Conservation (phyloP, 2,797 vertebrate species). For the Molossus molossus region DNA sequence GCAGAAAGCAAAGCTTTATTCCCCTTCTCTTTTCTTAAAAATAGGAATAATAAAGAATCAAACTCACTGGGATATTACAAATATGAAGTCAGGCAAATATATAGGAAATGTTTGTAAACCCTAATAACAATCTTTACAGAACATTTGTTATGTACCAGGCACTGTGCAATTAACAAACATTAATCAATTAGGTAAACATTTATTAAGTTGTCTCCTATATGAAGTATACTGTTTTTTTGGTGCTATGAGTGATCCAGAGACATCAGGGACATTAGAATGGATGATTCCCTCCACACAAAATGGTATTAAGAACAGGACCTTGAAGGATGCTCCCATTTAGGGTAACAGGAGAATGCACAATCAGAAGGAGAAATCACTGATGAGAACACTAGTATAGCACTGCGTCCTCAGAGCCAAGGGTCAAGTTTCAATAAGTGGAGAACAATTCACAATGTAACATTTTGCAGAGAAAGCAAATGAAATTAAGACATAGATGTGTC, state of each 20-base stretch:
- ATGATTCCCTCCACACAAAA: not conserved
- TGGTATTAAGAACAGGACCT: slow-evolving; percentile 6
- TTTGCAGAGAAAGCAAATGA: slow-evolving; percentile 58
- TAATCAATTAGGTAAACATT: slow-evolving; percentile 67
- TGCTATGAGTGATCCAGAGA: slow-evolving; percentile 44
- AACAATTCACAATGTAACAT: not conserved
- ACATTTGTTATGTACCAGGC: slow-evolving; percentile 56
- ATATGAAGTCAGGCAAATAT: slow-evolving; percentile 60
- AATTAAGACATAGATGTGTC: slow-evolving; percentile 12
- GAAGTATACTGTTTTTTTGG: slow-evolving; percentile 20
- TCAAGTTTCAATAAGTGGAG: not conserved
- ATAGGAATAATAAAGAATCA: slow-evolving; percentile 62
- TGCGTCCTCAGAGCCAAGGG: slow-evolving; percentile 39
- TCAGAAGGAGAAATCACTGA: slow-evolving; percentile 22
- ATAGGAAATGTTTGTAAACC: slow-evolving; percentile 59
- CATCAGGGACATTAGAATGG: not conserved
- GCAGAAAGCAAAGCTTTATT: slow-evolving; percentile 62
- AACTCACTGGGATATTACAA: slow-evolving; percentile 36
- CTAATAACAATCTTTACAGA: slow-evolving; percentile 27
- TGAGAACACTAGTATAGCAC: not conserved
- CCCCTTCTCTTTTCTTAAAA: slow-evolving; percentile 60
- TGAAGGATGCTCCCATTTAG: slow-evolving; percentile 40
- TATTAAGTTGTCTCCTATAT: slow-evolving; percentile 20
- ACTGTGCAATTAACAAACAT: slow-evolving; percentile 59
- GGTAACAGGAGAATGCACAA: slow-evolving; percentile 2